A percentile compares a stretch with the other conserved stretches of the same genome.
Evolutionary conservation across 2,888 invertebrate genomes (phyloP).

Genomic region (Lissocephala sabroskyi): DNA sequence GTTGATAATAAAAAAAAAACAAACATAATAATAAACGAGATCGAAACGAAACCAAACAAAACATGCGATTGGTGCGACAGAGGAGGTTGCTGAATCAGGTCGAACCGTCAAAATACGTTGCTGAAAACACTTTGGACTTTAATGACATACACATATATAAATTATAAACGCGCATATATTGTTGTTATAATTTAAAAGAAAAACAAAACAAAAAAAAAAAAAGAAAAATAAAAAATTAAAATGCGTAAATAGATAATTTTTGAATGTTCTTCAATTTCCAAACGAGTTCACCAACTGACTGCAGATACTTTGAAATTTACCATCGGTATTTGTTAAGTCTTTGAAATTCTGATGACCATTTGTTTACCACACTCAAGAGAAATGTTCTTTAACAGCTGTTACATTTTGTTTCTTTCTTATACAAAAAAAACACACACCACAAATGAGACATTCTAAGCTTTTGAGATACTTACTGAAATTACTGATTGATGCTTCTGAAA

Average conservation of each 20-base stretch:
- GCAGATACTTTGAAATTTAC: conserved; percentile 35
- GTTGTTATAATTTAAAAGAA: too few relatives aligned
- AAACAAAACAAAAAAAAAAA: too few relatives aligned
- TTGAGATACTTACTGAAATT: conserved; percentile 55
- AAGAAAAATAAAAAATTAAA: too few relatives aligned
- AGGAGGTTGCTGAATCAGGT: conserved; percentile 57
- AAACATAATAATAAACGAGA: conserved; percentile 21
- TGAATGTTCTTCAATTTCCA: conserved; percentile 16
- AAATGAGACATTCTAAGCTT: conserved; percentile 55
- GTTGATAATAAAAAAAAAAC: conserved; percentile 33
- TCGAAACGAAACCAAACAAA: conserved; percentile 25
- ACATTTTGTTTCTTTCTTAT: conserved; percentile 56
- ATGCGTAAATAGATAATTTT: too few relatives aligned
- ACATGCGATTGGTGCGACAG: conserved; percentile 58
- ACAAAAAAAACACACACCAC: conserved; percentile 28
- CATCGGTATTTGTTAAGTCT: conserved; percentile 34
- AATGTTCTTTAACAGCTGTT: conserved; percentile 50
- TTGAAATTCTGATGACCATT: conserved; percentile 23
- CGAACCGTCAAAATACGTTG: conserved; percentile 59
- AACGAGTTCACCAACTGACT: conserved; percentile 40
- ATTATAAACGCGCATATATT: conserved; percentile 12
- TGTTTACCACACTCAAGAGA: conserved; percentile 33
- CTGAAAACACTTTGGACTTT: conserved; percentile 54
- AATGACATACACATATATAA: conserved; percentile 30
- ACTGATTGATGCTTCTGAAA: conserved; percentile 59